phyloP scores from a whole-genome alignment of 2,888 invertebrate genomes.

The Eupithecia inturbata region DNA sequence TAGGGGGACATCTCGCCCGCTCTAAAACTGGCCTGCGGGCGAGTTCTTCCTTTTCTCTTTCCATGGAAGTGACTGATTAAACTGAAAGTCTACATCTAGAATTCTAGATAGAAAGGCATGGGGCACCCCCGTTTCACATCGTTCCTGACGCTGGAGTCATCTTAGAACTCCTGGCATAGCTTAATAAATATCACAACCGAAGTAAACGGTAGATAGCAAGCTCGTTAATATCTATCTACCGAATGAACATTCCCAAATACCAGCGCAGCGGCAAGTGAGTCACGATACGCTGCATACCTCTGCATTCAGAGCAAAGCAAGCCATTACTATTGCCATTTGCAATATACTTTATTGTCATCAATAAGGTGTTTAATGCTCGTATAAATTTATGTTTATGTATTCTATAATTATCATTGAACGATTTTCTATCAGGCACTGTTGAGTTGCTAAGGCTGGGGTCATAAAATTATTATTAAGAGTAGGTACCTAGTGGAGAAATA shows the following conservation, averaged over 20 bases:
- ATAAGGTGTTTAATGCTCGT: neutral
- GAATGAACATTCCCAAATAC: slow-evolving; percentile 49
- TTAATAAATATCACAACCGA: neutral
- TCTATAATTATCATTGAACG: neutral
- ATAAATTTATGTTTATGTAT: slow-evolving; percentile 6
- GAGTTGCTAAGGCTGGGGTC: neutral
- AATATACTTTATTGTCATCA: neutral
- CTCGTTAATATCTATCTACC: slow-evolving; percentile 7
- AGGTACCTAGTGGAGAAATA: neutral
- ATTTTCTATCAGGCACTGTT: neutral
- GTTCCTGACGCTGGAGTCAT: neutral
- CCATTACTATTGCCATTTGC: slow-evolving; percentile 53
- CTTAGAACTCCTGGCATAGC: neutral
- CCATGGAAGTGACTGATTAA: neutral
- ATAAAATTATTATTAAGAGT: neutral
- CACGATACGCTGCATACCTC: slow-evolving; percentile 55
- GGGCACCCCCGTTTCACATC: neutral
- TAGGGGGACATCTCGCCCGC: no score
- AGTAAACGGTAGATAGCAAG: slow-evolving; percentile 3
- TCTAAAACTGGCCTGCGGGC: no score
- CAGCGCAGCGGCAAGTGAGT: slow-evolving; percentile 51
- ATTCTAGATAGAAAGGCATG: neutral
- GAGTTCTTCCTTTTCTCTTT: neutral
- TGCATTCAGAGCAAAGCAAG: slow-evolving; percentile 51
- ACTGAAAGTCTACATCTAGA: neutral